Base-by-base conservation (phyloP, 2,113 vertebrate genomes). In the human region DNA sequence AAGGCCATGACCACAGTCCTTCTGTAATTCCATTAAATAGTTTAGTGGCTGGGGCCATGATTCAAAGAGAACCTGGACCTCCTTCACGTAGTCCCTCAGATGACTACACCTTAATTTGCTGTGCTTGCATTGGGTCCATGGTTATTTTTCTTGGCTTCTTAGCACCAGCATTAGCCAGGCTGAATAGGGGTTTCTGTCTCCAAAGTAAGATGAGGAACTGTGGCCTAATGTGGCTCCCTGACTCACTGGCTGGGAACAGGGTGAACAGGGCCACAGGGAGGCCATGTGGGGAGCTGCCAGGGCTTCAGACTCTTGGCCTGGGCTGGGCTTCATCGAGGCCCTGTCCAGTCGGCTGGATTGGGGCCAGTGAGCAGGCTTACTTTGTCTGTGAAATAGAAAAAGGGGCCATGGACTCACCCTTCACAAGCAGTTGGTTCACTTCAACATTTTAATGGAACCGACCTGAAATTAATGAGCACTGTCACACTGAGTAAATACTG, bases 141-240 rank as follows among this genome's bases (percentile, higher is more conserved):
- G 55, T 25, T 20, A 50, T 10, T 92, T 85, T 64, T 40, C 48
- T 85, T 59, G 35, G 83, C 72, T 59, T 64, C 22, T 25, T 0
- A 75, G 55, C 20, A 35, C 50, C 25, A 40, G 85, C 43, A 50
- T 25, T 35, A 14, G 35, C 35, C 35, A 80, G 50, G 70, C 91
- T 85, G 38, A 59, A 66, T 22, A 35, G 76, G 35, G 57, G 32
- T 70, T 38, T 76, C 55, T 61, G 66, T 96, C 61, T 90, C 70
- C 48, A 72, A 20, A 32, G 45, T 55, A 70, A 83, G 80, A 45
- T 14, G 66, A 73, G 45, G 61, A 80, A 10, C 14, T 2, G 8
- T 43, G 89, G 70, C 38, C 93, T 94, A 52, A 72, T 50, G 79
- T 76, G 89, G 76, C 72, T 72, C 17, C 23, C 85, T 81, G 89